Evolutionary conservation across 2,113 vertebrate genomes (phyloP).

Genomic region (Leucopsar rothschildi): DNA sequence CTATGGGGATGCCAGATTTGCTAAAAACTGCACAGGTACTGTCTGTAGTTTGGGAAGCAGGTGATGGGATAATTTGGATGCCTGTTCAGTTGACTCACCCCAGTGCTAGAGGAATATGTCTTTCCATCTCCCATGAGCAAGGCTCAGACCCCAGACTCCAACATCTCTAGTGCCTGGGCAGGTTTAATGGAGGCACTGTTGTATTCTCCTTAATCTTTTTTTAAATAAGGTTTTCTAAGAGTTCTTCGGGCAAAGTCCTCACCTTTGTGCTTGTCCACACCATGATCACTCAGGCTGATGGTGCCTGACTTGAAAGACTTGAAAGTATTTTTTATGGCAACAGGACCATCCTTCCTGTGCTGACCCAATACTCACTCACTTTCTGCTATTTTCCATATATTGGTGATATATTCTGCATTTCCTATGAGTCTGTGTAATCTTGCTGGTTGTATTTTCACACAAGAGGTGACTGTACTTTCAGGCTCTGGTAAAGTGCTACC

Average conservation of each 20-base stretch:
- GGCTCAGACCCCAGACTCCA: neutral
- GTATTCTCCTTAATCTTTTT: neutral
- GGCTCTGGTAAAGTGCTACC: neutral
- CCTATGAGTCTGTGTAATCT: neutral
- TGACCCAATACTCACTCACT: neutral
- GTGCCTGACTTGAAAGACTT: neutral
- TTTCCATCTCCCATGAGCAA: neutral
- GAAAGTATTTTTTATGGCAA: neutral
- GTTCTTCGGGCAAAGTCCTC: neutral
- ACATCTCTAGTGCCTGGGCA: neutral
- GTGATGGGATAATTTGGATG: neutral
- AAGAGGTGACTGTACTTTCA: neutral
- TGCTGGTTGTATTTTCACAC: neutral
- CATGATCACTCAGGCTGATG: neutral
- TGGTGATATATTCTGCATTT: neutral
- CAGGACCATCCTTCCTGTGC: neutral
- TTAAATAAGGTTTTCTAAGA: neutral
- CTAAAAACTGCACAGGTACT: conserved; percentile 91
- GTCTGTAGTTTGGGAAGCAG: neutral
- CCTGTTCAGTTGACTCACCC: neutral
- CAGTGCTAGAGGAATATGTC: neutral
- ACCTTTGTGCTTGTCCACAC: neutral
- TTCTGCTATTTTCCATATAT: neutral
- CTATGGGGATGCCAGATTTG: conserved; percentile 85
- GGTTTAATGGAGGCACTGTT: neutral